phyloP scores from a whole-genome alignment of 2,113 vertebrate species.

The Rallus limicola region DNA sequence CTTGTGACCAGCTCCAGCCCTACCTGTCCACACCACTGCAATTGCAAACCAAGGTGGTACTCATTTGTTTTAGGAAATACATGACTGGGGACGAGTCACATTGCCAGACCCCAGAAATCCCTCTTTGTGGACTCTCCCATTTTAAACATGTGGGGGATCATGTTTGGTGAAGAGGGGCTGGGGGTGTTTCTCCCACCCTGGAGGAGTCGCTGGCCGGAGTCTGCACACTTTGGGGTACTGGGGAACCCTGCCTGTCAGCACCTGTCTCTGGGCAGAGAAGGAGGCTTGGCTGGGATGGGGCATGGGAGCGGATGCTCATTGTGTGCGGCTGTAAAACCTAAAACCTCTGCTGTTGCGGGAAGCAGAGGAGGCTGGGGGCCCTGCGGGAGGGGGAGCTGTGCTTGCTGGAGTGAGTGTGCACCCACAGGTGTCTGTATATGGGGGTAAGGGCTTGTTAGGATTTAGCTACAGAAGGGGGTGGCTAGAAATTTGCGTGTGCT shows the following conservation, averaged over 20 bases:
- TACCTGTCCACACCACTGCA: rapidly evolving
- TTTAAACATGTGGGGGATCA: neutral
- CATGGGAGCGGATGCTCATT: rapidly evolving
- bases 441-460: neutral
- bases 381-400: rapidly evolving
- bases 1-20: neutral
- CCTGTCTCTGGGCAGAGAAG: neutral
- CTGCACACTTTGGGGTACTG: neutral
- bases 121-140: neutral
- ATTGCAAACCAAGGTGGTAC: rapidly evolving
- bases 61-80: neutral
- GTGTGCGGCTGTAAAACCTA: neutral
- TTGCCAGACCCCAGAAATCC: neutral
- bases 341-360: neutral
- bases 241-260: neutral
- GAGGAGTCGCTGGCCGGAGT: rapidly evolving
- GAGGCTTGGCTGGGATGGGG: neutral
- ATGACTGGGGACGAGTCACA: rapidly evolving
- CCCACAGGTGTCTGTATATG: rapidly evolving
- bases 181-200: neutral
- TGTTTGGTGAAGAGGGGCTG: neutral
- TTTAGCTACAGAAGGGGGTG: neutral
- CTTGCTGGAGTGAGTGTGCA: rapidly evolving
- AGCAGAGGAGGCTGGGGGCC: neutral
- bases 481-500: neutral